Percentiles rank a stretch among this genome's conserved stretches.
Conservation (phyloP, 2,797 vertebrate species). For the Bovichtus variegatus region DNA sequence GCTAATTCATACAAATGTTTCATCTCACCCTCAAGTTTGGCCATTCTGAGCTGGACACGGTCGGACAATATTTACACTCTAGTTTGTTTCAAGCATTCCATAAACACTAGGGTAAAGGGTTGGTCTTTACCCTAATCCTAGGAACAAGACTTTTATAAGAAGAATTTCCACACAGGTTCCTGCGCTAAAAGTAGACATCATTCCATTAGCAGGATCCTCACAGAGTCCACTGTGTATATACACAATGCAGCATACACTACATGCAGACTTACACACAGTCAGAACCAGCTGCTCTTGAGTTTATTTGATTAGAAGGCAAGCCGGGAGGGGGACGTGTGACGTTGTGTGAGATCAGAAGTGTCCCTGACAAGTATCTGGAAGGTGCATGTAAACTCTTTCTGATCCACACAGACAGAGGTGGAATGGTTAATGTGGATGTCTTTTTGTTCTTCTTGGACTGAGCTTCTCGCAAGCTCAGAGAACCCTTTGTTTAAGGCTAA, state of each 20-base stretch:
- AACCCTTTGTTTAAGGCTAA: background rate
- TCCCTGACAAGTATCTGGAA: background rate
- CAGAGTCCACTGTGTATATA: background rate
- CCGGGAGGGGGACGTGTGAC: background rate
- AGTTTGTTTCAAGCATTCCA: background rate
- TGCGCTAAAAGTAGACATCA: background rate
- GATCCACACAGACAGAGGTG: background rate
- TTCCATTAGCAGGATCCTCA: background rate
- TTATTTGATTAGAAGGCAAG: background rate
- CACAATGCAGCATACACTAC: background rate
- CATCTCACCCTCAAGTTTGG: background rate
- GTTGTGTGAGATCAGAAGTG: constrained; percentile 11
- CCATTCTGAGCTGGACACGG: background rate
- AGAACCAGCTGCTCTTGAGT: background rate
- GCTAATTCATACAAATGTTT: background rate
- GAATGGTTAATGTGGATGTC: background rate
- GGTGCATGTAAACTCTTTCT: constrained; percentile 4
- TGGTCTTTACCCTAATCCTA: background rate
- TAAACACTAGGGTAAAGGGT: no score
- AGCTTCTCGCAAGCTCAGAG: background rate
- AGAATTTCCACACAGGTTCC: background rate
- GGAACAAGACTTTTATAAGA: no score
- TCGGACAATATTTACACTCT: background rate
- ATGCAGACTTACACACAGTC: background rate
- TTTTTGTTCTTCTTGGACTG: background rate